These are phyloP conservation scores for Aradophagus sp. DNA, from an alignment of 1,140 invertebrate genomes.

Conservation along the genomic window DNA sequence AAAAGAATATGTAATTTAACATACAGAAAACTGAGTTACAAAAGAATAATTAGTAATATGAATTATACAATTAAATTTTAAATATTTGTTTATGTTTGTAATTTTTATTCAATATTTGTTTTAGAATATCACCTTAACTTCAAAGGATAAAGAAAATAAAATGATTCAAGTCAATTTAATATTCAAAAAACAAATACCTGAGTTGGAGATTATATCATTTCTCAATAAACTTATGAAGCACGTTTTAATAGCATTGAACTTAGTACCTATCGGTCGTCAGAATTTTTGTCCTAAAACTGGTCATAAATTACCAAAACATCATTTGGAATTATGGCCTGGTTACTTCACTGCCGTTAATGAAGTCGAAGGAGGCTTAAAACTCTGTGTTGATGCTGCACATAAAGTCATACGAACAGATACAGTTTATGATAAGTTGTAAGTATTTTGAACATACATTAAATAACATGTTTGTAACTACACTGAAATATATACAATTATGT, in stretches of 20 bases:
- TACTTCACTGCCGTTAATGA: conserved; percentile 90
- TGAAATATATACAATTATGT: too few relatives aligned
- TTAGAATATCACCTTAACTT: conserved; percentile 76
- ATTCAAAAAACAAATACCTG: conserved; percentile 79
- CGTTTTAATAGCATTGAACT: conserved; percentile 85
- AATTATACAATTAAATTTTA: background rate
- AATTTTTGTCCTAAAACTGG: conserved; percentile 85
- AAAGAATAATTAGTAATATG: too few relatives aligned
- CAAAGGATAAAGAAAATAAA: conserved; percentile 78
- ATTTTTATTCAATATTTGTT: too few relatives aligned
- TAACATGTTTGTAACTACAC: too few relatives aligned
- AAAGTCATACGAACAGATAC: conserved; percentile 87
- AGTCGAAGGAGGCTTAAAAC: conserved; percentile 89
- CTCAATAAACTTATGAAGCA: conserved; percentile 90
- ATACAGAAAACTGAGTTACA: too few relatives aligned
- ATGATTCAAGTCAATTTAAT: conserved; percentile 79
- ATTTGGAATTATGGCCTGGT: conserved; percentile 92
- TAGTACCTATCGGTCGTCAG: conserved; percentile 85
- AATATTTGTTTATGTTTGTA: too few relatives aligned
- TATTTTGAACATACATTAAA: too few relatives aligned
- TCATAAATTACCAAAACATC: conserved; percentile 84
- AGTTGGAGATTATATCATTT: conserved; percentile 85
- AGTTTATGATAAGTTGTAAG: conserved; percentile 85
- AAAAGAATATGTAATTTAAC: too few relatives aligned
- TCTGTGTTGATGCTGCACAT: conserved; percentile 90